A percentile compares a stretch with the other conserved stretches of the same genome.
Evolutionary conservation across 2,113 vertebrate genomes (phyloP).

Genomic region (Strigops habroptila): DNA sequence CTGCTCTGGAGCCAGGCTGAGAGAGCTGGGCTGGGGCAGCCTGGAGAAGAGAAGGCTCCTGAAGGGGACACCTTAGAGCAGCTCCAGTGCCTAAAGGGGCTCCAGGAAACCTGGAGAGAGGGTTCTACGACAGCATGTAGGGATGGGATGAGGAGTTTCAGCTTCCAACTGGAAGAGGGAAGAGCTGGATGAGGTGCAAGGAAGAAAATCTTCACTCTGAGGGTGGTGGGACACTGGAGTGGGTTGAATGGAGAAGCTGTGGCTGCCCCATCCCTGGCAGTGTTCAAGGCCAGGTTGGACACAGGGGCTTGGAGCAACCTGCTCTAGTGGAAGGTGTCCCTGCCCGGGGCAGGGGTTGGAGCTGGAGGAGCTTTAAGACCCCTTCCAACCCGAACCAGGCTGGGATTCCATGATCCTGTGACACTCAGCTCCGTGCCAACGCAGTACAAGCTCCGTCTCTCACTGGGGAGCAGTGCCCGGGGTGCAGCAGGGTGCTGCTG

Average conservation of each 20-base stretch:
- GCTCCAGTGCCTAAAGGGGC: too few relatives aligned
- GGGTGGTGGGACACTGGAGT: too few relatives aligned
- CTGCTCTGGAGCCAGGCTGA: not conserved
- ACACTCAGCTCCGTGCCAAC: not conserved
- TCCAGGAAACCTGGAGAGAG: too few relatives aligned
- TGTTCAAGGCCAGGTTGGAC: not conserved
- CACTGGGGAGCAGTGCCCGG: rapidly evolving
- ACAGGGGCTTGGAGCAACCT: rapidly evolving
- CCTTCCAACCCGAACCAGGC: not conserved
- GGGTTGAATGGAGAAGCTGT: too few relatives aligned
- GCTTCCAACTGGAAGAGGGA: too few relatives aligned
- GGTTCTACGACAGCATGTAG: too few relatives aligned
- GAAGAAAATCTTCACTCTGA: not conserved
- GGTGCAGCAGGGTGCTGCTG: not conserved
- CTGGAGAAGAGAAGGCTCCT: not conserved
- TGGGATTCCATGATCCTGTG: not conserved
- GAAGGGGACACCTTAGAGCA: too few relatives aligned
- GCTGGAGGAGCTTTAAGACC: not conserved
- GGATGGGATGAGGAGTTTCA: too few relatives aligned
- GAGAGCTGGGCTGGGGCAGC: not conserved
- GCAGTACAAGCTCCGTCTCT: too few relatives aligned
- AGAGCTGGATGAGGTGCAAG: too few relatives aligned
- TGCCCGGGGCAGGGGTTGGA: not conserved
- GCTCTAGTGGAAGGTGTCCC: not conserved
- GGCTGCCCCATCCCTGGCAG: not conserved